Percentiles rank a stretch among this genome's conserved stretches.
These are phyloP conservation scores for Myrmophylax atrothorax DNA, from an alignment of 2,113 vertebrate genomes.

Conservation along the genomic window DNA sequence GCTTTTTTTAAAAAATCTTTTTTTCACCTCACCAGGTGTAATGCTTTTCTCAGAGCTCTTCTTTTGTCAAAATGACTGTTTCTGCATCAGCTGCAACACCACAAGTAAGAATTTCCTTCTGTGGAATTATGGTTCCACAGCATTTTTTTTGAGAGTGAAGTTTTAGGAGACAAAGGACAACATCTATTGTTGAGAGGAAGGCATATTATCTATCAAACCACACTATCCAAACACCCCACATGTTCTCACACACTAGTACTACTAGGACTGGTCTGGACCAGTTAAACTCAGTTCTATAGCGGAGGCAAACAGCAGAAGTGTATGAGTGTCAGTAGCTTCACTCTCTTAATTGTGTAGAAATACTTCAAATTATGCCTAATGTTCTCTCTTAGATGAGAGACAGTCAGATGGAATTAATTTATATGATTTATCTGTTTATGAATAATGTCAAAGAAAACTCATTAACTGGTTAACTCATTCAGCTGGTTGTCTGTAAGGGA, in stretches of 20 bases:
- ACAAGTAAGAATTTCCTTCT: background rate
- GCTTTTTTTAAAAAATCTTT: background rate
- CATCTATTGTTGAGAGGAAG: background rate
- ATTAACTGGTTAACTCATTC: background rate
- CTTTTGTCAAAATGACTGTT: background rate
- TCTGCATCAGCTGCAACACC: background rate
- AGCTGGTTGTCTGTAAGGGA: background rate
- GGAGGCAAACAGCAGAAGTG: background rate
- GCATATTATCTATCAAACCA: background rate
- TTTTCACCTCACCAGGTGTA: background rate
- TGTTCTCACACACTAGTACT: background rate
- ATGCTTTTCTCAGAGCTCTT: background rate
- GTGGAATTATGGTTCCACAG: background rate
- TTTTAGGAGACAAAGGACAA: background rate
- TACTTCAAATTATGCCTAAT: background rate
- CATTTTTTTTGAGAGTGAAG: background rate
- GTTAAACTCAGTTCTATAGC: background rate
- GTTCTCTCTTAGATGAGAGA: background rate
- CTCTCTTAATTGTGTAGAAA: background rate
- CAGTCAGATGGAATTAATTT: background rate
- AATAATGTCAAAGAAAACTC: conserved; percentile 7
- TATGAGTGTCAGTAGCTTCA: background rate
- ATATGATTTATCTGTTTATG: background rate
- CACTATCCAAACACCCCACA: background rate
- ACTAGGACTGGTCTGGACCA: background rate